Conservation (phyloP, 2,113 vertebrate genomes). For the Nymphicus hollandicus region DNA sequence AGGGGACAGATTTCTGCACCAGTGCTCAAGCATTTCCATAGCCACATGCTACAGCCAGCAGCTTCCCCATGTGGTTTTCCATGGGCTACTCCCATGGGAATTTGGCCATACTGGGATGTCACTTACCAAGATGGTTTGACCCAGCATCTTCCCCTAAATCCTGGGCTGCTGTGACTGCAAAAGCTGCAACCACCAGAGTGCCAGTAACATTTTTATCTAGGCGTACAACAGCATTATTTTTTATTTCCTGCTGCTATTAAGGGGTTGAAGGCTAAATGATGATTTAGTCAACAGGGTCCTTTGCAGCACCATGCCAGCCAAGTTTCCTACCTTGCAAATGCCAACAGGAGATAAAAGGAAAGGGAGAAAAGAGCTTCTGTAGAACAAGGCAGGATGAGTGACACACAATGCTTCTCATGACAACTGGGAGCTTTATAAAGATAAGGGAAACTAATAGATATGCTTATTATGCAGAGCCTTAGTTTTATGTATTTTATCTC, state of each 20-base stretch:
- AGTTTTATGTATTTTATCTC: constrained; percentile 39
- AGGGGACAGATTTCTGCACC: background rate
- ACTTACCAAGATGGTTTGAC: rapidly evolving
- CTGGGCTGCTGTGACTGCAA: background rate
- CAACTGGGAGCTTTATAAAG: constrained; percentile 23
- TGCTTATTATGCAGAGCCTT: constrained; percentile 9
- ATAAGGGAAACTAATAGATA: constrained; percentile 44
- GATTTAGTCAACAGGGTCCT: background rate
- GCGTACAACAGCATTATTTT: background rate
- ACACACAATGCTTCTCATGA: constrained; percentile 32
- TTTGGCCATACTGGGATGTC: background rate
- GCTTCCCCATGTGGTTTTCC: background rate
- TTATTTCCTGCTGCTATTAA: background rate
- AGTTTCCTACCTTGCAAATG: background rate
- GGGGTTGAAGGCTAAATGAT: background rate
- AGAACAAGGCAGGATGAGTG: constrained; percentile 43
- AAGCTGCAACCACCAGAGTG: background rate
- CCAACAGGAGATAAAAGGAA: background rate
- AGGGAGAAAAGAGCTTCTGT: background rate
- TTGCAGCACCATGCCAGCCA: background rate
- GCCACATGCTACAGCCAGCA: rapidly evolving
- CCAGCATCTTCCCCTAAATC: background rate
- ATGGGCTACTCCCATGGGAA: background rate
- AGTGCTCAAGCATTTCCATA: background rate
- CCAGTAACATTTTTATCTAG: background rate